Percentiles rank a stretch among this genome's conserved stretches.
Conservation (phyloP, 2,797 vertebrate genomes). For the Eremophila alpestris region DNA sequence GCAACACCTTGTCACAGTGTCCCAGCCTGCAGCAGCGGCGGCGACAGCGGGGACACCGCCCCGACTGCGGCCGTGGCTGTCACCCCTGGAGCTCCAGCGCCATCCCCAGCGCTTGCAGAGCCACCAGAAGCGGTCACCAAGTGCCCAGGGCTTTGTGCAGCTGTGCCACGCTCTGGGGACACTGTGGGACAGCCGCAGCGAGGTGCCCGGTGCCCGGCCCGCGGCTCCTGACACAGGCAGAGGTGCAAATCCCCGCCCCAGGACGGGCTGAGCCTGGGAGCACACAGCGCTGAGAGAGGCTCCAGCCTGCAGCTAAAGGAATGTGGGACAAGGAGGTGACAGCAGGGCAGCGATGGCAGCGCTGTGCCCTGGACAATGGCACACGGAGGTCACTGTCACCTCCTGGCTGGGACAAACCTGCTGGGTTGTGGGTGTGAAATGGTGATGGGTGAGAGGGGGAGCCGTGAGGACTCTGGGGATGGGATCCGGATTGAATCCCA, state of each 20-base stretch:
- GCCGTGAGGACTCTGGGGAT: fast-evolving
- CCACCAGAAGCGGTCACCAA: not conserved
- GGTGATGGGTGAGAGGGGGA: not conserved
- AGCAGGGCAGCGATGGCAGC: not conserved
- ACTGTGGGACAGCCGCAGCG: fast-evolving
- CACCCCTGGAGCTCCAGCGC: not conserved
- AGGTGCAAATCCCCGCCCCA: not conserved
- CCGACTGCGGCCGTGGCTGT: not conserved
- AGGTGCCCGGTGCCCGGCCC: fast-evolving
- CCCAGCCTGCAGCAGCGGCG: not conserved
- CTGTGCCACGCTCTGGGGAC: not conserved
- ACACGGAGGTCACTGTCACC: not conserved
- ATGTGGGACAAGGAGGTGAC: not conserved
- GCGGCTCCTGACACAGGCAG: not conserved
- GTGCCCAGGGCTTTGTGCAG: not conserved
- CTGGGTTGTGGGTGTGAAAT: fast-evolving
- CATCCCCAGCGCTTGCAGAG: not conserved
- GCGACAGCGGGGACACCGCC: not conserved
- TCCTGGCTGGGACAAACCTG: not conserved
- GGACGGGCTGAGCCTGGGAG: fast-evolving
- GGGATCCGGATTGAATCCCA: not conserved
- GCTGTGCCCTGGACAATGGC: not conserved
- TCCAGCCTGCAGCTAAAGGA: not conserved
- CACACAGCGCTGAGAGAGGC: not conserved
- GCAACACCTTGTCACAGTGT: not conserved